These are phyloP conservation scores for Pogonocherus hispidulus DNA, from an alignment of 2,888 invertebrate genomes.

Conservation along the genomic window DNA sequence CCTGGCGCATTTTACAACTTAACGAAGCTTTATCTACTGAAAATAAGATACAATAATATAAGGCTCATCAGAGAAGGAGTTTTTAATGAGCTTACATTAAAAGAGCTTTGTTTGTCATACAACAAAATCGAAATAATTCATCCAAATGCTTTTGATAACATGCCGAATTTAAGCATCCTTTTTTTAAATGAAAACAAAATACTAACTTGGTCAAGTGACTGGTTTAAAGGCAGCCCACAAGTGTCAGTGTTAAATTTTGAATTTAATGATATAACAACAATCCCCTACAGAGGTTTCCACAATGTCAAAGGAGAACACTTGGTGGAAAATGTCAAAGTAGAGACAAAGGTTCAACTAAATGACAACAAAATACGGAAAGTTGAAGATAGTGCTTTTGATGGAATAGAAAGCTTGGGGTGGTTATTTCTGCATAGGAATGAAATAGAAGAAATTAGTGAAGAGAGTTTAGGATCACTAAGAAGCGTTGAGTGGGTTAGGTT, in stretches of 20 bases:
- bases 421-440: slow-evolving; percentile 56
- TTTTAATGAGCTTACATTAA: slow-evolving; percentile 53
- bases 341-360: slow-evolving; percentile 54
- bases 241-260: slow-evolving; percentile 54
- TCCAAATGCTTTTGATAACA: slow-evolving; percentile 55
- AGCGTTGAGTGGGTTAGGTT: slow-evolving; percentile 61
- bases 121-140: slow-evolving; percentile 56
- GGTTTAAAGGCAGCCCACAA: slow-evolving; percentile 57
- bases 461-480: slow-evolving; percentile 56
- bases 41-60: slow-evolving; percentile 54
- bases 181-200: slow-evolving; percentile 57
- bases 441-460: slow-evolving; percentile 53
- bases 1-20: slow-evolving; percentile 57
- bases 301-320: slow-evolving; percentile 51
- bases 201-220: slow-evolving; percentile 51
- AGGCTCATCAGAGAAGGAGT: slow-evolving; percentile 53
- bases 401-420: slow-evolving; percentile 55
- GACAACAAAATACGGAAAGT: slow-evolving; percentile 55
- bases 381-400: slow-evolving; percentile 56
- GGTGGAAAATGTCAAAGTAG: slow-evolving; percentile 43
- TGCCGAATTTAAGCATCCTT: slow-evolving; percentile 55
- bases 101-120: slow-evolving; percentile 52
- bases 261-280: slow-evolving; percentile 52
- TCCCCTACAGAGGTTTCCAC: slow-evolving; percentile 53
- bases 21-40: slow-evolving; percentile 51